Conservation (phyloP, 2,888 invertebrate genomes). For the Perizoma affinitatum region DNA sequence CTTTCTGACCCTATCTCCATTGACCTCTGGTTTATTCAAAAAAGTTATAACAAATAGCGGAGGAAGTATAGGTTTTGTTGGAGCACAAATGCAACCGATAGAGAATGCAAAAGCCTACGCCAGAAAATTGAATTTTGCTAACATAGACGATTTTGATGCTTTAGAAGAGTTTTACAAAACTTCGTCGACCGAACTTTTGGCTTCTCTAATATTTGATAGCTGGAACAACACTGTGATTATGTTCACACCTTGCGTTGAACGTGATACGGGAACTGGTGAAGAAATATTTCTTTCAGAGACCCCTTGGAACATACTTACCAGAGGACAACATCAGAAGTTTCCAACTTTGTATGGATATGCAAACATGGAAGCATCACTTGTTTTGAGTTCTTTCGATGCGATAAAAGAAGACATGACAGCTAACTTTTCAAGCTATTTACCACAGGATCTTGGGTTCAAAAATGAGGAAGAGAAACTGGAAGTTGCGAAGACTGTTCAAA, state of each 20-base stretch:
- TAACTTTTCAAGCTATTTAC: conserved; percentile 38
- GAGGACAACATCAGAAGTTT: conserved; percentile 13
- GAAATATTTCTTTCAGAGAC: conserved; percentile 15
- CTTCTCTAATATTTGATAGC: not conserved
- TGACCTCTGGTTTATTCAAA: conserved; percentile 32
- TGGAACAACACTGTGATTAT: conserved; percentile 2
- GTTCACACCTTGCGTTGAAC: conserved; percentile 26
- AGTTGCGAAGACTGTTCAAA: conserved; percentile 33
- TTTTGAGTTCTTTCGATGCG: not conserved
- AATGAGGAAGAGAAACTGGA: conserved; percentile 31
- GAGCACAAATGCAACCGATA: conserved; percentile 14
- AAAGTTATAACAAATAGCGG: conserved; percentile 38
- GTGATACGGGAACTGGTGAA: conserved; percentile 15
- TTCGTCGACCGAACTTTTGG: conserved; percentile 15
- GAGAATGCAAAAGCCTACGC: conserved; percentile 24
- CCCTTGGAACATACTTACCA: conserved; percentile 14
- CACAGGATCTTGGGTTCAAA: conserved; percentile 37
- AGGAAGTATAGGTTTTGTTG: conserved; percentile 1
- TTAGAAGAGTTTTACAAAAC: conserved; percentile 34
- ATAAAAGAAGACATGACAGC: conserved; percentile 11
- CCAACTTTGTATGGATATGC: conserved; percentile 22
- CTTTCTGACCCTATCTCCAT: conserved; percentile 29
- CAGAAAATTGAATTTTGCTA: conserved; percentile 17
- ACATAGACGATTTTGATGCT: conserved; percentile 28
- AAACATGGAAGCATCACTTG: conserved; percentile 8